A percentile compares a stretch with the other conserved stretches of the same genome.
These are phyloP conservation scores for Ephestia elutella DNA, from an alignment of 1,140 invertebrate species.

Conservation along the genomic window DNA sequence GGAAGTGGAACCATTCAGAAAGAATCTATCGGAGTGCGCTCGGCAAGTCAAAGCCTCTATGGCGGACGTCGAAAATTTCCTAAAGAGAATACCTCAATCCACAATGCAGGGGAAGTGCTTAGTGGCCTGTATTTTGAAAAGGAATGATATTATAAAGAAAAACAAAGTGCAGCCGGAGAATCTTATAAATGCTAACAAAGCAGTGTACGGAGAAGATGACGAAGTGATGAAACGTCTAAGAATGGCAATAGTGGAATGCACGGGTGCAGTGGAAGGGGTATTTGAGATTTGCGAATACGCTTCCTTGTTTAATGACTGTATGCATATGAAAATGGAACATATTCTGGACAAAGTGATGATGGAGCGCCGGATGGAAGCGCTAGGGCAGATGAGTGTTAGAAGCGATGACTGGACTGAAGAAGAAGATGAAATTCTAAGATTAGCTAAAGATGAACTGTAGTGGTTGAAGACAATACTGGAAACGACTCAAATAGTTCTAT, in stretches of 20 bases:
- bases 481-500: too few species aligned
- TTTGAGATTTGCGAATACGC: slow-evolving; percentile 67
- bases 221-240: slow-evolving; percentile 51
- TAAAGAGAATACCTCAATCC: slow-evolving; percentile 57
- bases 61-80: slow-evolving; percentile 56
- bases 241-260: slow-evolving; percentile 46
- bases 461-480: too few species aligned
- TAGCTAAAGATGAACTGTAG: slow-evolving; percentile 61
- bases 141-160: slow-evolving; percentile 54
- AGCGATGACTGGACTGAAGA: slow-evolving; percentile 54
- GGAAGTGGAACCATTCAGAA: slow-evolving; percentile 59
- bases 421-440: slow-evolving; percentile 55
- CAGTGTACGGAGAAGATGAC: slow-evolving; percentile 54
- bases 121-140: slow-evolving; percentile 61
- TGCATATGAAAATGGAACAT: slow-evolving; percentile 69
- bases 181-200: slow-evolving; percentile 51
- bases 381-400: slow-evolving; percentile 53
- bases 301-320: slow-evolving; percentile 63
- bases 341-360: slow-evolving; percentile 59
- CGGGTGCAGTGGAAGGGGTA: slow-evolving; percentile 38
- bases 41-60: slow-evolving; percentile 58
- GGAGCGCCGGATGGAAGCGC: slow-evolving; percentile 58
- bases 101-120: slow-evolving; percentile 62
- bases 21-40: slow-evolving; percentile 61
- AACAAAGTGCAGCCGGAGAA: slow-evolving; percentile 51